A percentile compares a stretch with the other conserved stretches of the same genome.
Evolutionary conservation across 1,140 invertebrate genomes (phyloP).

Genomic region (Drosophila pallidifrons): DNA sequence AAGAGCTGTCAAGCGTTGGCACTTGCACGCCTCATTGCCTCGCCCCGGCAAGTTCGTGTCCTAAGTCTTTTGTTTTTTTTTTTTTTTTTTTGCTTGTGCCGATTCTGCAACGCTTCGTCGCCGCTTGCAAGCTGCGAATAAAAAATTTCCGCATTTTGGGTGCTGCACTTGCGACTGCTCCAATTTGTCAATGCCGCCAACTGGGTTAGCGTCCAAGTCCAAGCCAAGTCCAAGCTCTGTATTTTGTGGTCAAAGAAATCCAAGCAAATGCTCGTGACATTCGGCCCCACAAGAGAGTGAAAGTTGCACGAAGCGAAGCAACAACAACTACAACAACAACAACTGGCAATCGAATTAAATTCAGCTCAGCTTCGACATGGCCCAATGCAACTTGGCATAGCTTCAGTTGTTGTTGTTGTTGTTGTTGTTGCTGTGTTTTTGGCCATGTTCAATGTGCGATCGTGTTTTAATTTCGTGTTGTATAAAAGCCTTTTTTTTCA

Average conservation of each 20-base stretch:
- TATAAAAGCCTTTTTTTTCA: conserved; percentile 68
- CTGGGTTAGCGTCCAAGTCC: conserved; percentile 41
- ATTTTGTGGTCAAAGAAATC: conserved; percentile 49
- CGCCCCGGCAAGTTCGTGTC: conserved; percentile 63
- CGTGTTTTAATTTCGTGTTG: conserved; percentile 83
- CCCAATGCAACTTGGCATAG: conserved; percentile 68
- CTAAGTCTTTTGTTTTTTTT: conserved; percentile 69
- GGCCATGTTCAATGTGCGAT: conserved; percentile 71
- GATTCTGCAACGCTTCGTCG: conserved; percentile 53
- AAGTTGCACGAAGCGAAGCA: conserved; percentile 72
- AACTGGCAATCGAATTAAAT: conserved; percentile 63
- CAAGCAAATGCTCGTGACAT: conserved; percentile 58
- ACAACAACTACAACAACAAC: conserved; percentile 8
- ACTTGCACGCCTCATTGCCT: conserved; percentile 46
- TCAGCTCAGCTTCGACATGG: conserved; percentile 79
- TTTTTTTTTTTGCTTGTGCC: conserved; percentile 1
- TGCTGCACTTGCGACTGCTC: conserved; percentile 65
- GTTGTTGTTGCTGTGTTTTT: conserved; percentile 34
- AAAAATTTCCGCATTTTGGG: conserved; percentile 73
- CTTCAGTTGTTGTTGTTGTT: conserved; percentile 31
- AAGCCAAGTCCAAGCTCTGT: conserved; percentile 19
- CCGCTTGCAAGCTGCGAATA: conserved; percentile 24
- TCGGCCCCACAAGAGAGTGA: conserved; percentile 79
- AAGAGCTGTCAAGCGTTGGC: conserved; percentile 37
- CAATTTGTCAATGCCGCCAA: conserved; percentile 64